A percentile compares a stretch with the other conserved stretches of the same genome.
Evolutionary conservation across 2,888 invertebrate species (phyloP).

Genomic region (Tetranychus piercei): DNA sequence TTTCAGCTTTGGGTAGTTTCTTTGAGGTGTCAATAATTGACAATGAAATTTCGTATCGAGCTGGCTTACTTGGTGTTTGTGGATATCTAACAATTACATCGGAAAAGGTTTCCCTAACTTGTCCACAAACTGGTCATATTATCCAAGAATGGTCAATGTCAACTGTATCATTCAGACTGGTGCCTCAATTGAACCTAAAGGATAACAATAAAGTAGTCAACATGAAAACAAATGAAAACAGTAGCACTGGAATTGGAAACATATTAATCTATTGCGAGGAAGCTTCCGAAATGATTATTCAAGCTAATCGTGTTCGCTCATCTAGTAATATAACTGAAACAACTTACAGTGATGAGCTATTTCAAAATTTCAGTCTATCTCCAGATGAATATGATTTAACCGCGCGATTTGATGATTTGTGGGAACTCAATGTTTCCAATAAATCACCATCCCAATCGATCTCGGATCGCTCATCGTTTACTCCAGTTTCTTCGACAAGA

Average conservation of each 20-base stretch:
- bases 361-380: neutral
- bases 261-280: slow-evolving; percentile 10
- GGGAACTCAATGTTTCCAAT: neutral
- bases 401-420: neutral
- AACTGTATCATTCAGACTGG: neutral
- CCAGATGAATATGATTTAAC: neutral
- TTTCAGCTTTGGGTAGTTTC: slow-evolving; percentile 3
- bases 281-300: neutral
- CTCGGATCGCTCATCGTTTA: neutral
- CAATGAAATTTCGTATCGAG: slow-evolving; percentile 23
- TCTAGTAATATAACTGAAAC: neutral
- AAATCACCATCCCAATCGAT: neutral
- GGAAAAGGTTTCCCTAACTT: slow-evolving; percentile 23
- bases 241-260: slow-evolving; percentile 8
- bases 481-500: neutral
- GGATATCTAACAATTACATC: slow-evolving; percentile 24
- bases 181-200: neutral
- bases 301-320: neutral
- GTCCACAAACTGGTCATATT: slow-evolving; percentile 25
- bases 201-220: slow-evolving; percentile 8
- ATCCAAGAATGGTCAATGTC: slow-evolving; percentile 26
- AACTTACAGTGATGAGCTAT: neutral
- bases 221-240: neutral
- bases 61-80: slow-evolving; percentile 25
- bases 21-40: slow-evolving; percentile 26